Base-by-base conservation (phyloP, 2,797 vertebrate genomes). In the Acipenser oxyrinchus region DNA sequence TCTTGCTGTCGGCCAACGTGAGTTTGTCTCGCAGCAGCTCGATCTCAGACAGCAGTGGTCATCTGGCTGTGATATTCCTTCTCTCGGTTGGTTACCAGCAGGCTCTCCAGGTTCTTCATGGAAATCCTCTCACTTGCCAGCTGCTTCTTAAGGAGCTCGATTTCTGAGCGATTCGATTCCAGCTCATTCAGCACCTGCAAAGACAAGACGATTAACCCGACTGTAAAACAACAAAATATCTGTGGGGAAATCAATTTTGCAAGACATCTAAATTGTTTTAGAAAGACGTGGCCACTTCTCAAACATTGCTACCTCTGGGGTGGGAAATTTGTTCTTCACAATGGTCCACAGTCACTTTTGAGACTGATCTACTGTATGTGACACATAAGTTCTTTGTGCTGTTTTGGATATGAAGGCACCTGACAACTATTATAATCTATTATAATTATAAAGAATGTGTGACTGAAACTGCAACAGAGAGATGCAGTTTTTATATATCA, bases 21-120 rank as follows among this genome's bases (percentile, higher is more conserved):
- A 93, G 85, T 62, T 89, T 85, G 68, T 92, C 87, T 73, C 81
- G 81, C 55, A 89, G 83, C 74, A 90, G 72, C 59, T 89, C 83
- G 72, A 90, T 83, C 81, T 91, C 84, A 52, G 85, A 79, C 61
- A 87, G 81, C 70, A 60, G 78, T 82, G n/a, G 70, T 82, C 71
- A 78, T 81, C 67, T 89, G 79, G 63, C 76, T 77, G 62, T 79
- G 68, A 73, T 86, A 82, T 67, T 89, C 83, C 60, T 83, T 90
- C 76, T 92, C 88, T 67, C 64, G 66, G 64, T 12, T 83, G 68
- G 83, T 82, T 53, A 73, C 70, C 83, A 89, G 75, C 73, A 84
- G 74, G 75, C 78, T 80, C 79, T 91, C 83, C 71, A 91, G 72
- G 65, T 84, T 89, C 78, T 86, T 82, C 70, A 85, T 60, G 72